Evolutionary conservation across 1,140 invertebrate species (phyloP), one percentile per base, ranked within the genome.

Genomic region (Drosophila neocordata): DNA sequence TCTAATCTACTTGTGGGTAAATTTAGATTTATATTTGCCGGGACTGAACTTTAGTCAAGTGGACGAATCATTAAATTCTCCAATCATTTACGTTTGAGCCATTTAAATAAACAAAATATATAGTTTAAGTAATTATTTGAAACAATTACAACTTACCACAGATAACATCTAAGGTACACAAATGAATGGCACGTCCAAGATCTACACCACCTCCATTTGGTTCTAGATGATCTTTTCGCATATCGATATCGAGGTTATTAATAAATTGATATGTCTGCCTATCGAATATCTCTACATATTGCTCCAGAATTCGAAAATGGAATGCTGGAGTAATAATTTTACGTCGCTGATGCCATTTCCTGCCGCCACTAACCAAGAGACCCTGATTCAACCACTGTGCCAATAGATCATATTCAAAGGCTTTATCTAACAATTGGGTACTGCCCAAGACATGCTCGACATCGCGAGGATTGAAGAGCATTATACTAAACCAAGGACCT

Each of bases 291-390:
- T 92, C 79, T 75, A 93, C 88, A 93, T 97, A 98, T 69, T 94
- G 93, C 55, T 97, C 95, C 1, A 98, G 91, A 55, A 97, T 96
- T 73, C 95, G 94, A 79, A 97, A 97, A 89, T 97, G 97, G 84
- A 98, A 98, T 0, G 96, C 95, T 2, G 97, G 97, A 1, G 96
- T 96, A 4, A 98, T 92, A 58, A 98, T 93, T 90, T 96, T 97
- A 22, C 97, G 93, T 8, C 96, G 92, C 9, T 92, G 90, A 24
- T 94, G 93, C 97, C 97, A 98, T 91, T 96, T 96, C 9, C 84
- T 55, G 70, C 93, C 94, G 73, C 91, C 90, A 69, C 94, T 94
- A 3, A 95, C 94, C 1, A 96, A 90, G 1, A 97, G 91, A n/a
- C 96, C 96, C 38, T 94, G 94, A 20, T 94, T 94, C 1, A 97